Conservation (phyloP, 37 sponge, comb jelly and placozoan genomes). For the Cladorhizidae sp. region DNA sequence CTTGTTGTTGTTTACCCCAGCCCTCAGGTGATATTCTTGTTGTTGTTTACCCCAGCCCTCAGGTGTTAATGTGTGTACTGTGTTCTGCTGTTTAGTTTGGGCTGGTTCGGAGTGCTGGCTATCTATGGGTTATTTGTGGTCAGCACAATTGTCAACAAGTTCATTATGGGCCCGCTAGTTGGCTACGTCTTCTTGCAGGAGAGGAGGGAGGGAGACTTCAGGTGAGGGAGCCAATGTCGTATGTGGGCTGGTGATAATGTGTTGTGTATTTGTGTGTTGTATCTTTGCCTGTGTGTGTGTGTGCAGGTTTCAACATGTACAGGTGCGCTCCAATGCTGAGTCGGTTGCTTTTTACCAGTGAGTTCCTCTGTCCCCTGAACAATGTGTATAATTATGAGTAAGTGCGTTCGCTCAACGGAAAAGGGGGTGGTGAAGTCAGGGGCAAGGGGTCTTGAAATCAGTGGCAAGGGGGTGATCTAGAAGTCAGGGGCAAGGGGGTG, state of each 20-base stretch:
- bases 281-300: background rate
- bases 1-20: too few relatives aligned
- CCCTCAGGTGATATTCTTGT: too few relatives aligned
- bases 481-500: too few relatives aligned
- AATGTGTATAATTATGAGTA: too few relatives aligned
- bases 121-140: constrained; percentile 73
- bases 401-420: too few relatives aligned
- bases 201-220: constrained; percentile 82
- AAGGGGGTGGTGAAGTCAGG: too few relatives aligned
- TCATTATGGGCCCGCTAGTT: constrained; percentile 77
- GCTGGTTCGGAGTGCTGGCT: constrained; percentile 35
- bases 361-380: constrained; percentile 18
- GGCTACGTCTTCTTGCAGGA: constrained; percentile 67
- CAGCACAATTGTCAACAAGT: constrained; percentile 75
- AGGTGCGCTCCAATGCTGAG: constrained; percentile 76
- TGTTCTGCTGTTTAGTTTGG: constrained; percentile 16
- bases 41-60: too few relatives aligned
- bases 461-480: too few relatives aligned
- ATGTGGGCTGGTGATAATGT: background rate
- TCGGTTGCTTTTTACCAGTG: constrained; percentile 81
- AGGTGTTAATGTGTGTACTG: background rate
- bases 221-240: constrained; percentile 39
- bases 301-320: constrained; percentile 82
- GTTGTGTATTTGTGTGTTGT: background rate
- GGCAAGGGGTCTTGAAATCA: too few relatives aligned